A percentile compares a stretch with the other conserved stretches of the same genome.
Evolutionary conservation across 2,797 vertebrate genomes (phyloP).

Genomic region (Okamejei kenojei): DNA sequence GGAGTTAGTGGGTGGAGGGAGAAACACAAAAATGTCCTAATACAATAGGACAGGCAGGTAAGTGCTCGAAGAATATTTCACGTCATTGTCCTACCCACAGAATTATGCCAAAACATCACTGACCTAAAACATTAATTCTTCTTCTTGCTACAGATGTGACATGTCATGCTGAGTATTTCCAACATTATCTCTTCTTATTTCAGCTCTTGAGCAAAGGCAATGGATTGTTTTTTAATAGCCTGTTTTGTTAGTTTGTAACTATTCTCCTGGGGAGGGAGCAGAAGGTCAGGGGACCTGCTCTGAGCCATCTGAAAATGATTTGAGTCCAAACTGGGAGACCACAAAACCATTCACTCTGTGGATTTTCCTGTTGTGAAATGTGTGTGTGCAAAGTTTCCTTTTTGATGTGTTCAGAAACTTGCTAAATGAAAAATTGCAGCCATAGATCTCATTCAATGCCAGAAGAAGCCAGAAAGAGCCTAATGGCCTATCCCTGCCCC

Average conservation of each 20-base stretch:
- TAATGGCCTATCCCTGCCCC: neutral
- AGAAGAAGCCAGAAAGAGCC: neutral
- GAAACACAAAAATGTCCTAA: neutral
- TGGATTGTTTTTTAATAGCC: neutral
- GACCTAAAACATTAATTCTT: neutral
- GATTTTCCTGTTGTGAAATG: neutral
- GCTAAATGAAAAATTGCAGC: neutral
- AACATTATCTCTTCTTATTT: neutral
- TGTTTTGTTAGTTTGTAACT: neutral
- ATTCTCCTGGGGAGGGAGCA: neutral
- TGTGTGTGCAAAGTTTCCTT: neutral
- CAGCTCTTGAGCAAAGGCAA: neutral
- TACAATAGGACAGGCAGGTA: neutral
- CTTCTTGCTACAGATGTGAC: neutral
- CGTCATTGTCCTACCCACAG: neutral
- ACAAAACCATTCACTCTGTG: neutral
- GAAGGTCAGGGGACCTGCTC: neutral
- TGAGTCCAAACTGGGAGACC: neutral
- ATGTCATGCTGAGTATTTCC: neutral
- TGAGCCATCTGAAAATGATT: neutral
- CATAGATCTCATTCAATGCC: neutral
- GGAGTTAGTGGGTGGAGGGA: too few relatives aligned
- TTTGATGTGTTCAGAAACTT: conserved; percentile 12
- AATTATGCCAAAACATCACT: neutral
- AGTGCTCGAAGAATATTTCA: neutral